Conservation (phyloP, 2,888 invertebrate species). For the Epiblema foenella region DNA sequence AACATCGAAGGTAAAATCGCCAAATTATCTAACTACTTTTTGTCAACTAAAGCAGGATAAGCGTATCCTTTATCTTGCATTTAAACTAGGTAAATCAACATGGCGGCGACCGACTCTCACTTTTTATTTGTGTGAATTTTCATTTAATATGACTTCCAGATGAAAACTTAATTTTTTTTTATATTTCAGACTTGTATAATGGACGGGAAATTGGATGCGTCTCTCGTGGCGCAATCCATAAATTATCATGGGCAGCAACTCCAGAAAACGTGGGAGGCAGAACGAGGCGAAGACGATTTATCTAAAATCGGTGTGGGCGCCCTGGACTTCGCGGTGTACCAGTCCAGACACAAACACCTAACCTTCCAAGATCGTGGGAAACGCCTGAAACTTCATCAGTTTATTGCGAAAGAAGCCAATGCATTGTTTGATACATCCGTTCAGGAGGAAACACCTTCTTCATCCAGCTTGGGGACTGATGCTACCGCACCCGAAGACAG, state of each 20-base stretch:
- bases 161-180: conserved; percentile 45
- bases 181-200: conserved; percentile 53
- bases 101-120: conserved; percentile 40
- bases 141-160: conserved; percentile 8
- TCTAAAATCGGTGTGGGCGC: conserved; percentile 84
- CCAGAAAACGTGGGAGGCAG: conserved; percentile 94
- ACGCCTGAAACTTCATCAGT: conserved; percentile 93
- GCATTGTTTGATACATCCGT: conserved; percentile 87
- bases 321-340: conserved; percentile 90
- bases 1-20: conserved; percentile 11
- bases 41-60: not conserved
- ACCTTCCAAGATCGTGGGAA: conserved; percentile 94
- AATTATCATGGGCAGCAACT: conserved; percentile 95
- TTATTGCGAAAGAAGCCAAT: conserved; percentile 93
- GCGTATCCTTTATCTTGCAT: not conserved
- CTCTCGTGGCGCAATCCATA: conserved; percentile 88
- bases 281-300: conserved; percentile 91
- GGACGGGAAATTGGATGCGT: conserved; percentile 79
- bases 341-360: conserved; percentile 91
- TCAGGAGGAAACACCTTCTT: conserved; percentile 77
- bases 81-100: conserved; percentile 32
- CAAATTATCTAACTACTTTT: not conserved
- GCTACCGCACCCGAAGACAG: conserved; percentile 82
- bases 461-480: conserved; percentile 82
- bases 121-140: conserved; percentile 20